phyloP scores from a whole-genome alignment of 2,888 invertebrate genomes.

The Coenonympha glycerion region DNA sequence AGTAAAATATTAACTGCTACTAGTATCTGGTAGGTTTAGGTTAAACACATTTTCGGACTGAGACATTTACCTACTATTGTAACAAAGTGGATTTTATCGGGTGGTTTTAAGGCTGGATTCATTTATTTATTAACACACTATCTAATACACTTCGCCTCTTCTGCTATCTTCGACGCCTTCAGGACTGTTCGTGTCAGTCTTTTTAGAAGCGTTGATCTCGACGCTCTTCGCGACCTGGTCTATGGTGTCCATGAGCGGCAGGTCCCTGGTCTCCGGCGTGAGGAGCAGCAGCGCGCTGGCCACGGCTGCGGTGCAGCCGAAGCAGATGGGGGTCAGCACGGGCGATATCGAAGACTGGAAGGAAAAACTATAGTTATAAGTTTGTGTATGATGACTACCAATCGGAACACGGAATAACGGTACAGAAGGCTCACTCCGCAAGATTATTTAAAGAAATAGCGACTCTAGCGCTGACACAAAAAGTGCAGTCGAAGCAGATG shows the following conservation, averaged over 20 bases:
- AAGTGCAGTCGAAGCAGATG: constrained; percentile 57
- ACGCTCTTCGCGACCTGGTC: constrained; percentile 39
- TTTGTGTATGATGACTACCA: not conserved
- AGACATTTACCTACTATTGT: no score
- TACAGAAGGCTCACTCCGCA: no score
- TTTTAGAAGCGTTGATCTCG: not conserved
- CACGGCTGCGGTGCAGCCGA: constrained; percentile 51
- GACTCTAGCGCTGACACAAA: no score
- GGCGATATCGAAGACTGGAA: constrained; percentile 58
- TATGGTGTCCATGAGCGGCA: constrained; percentile 59
- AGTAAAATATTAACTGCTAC: no score
- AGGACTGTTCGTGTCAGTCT: not conserved
- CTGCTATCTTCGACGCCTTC: not conserved
- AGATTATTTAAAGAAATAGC: no score
- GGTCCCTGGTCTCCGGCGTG: constrained; percentile 57
- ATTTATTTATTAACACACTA: no score
- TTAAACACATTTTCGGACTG: no score
- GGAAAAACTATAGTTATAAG: not conserved
- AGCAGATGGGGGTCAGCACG: constrained; percentile 56
- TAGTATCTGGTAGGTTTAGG: no score
- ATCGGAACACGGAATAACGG: no score
- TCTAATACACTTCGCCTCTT: not conserved
- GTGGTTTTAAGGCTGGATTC: no score
- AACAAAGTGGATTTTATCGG: no score
- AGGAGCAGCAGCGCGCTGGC: constrained; percentile 46